Base-by-base conservation (phyloP, 2,113 vertebrate species). In the Sapajus apella region DNA sequence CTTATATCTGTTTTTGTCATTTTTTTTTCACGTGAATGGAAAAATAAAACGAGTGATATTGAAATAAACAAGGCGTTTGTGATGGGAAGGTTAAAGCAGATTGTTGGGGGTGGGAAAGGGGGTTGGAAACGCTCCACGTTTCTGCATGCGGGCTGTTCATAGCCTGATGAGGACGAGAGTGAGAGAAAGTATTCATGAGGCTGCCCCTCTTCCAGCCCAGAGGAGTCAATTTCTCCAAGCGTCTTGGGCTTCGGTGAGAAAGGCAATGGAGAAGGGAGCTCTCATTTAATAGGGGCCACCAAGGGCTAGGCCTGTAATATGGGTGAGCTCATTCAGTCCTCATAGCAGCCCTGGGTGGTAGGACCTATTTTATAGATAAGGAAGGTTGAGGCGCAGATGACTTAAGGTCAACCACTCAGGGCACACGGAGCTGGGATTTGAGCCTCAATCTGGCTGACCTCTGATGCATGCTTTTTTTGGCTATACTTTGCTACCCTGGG, bases 51-150 rank as follows among this genome's bases (percentile, higher is more conserved):
- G 86, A 87, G 94, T 95, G 97, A 94, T 96, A 76, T 97, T 97
- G 97, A 96, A 97, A 98, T 95, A 97, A 98, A 97, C 20, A 40
- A 97, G 97, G 95, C 93, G 80, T 98, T 98, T 96, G 97, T 75
- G 96, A 97, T 93, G 95, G 97, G 97, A 91, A 97, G 98, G 98
- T 73, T 97, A 97, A 97, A 98, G 96, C 97, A 91, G 97, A 98
- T 98, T 97, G 97, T 90, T 93, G 96, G 90, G 96, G 96, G 96
- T 95, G 81, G 94, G 97, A 96, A 91, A 79, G 85, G 90, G 98
- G 96, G 83, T 87, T 98, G 98, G 98, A 97, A 95, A 95, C 4
- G 9, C 88, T 97, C 98, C 93, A 47, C 52, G 21, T 98, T 97
- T 98, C 93, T 97, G 94, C 95, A 95, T 47, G 97, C 97, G 96